Percentiles rank a stretch among this genome's conserved stretches.
Evolutionary conservation across 2,888 invertebrate species (phyloP).

Genomic region (Plebejus argus): DNA sequence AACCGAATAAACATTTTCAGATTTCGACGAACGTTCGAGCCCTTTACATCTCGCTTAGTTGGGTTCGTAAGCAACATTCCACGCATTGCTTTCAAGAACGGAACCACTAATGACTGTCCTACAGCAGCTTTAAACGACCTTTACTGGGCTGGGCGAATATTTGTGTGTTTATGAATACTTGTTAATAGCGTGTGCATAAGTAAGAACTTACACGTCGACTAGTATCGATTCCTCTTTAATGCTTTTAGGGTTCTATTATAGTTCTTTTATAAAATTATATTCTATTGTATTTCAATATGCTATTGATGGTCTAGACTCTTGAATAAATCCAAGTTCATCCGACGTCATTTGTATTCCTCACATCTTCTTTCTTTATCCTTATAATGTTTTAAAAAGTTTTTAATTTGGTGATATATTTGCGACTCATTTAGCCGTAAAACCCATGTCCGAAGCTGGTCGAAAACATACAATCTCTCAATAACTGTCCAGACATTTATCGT

Average conservation of each 20-base stretch:
- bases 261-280: background rate
- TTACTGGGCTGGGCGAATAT: slow-evolving; percentile 22
- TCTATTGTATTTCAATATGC: background rate
- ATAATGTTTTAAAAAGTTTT: background rate
- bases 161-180: slow-evolving; percentile 14
- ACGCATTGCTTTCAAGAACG: slow-evolving; percentile 33
- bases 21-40: background rate
- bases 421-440: background rate
- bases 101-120: slow-evolving; percentile 24
- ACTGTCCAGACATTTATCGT: slow-evolving; percentile 18
- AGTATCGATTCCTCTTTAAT: background rate
- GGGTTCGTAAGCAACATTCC: slow-evolving; percentile 40
- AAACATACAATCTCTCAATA: slow-evolving; percentile 14
- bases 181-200: background rate
- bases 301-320: background rate
- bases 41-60: slow-evolving; percentile 23
- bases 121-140: slow-evolving; percentile 28
- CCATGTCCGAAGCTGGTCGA: slow-evolving; percentile 20
- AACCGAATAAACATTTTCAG: background rate
- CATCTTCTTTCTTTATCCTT: background rate
- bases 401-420: background rate
- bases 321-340: background rate
- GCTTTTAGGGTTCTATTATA: background rate
- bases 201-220: background rate
- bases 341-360: background rate